Percentiles rank a stretch among this genome's conserved stretches.
These are phyloP conservation scores for Phrynosoma platyrhinos DNA, from an alignment of 2,113 vertebrate genomes.

Conservation along the genomic window DNA sequence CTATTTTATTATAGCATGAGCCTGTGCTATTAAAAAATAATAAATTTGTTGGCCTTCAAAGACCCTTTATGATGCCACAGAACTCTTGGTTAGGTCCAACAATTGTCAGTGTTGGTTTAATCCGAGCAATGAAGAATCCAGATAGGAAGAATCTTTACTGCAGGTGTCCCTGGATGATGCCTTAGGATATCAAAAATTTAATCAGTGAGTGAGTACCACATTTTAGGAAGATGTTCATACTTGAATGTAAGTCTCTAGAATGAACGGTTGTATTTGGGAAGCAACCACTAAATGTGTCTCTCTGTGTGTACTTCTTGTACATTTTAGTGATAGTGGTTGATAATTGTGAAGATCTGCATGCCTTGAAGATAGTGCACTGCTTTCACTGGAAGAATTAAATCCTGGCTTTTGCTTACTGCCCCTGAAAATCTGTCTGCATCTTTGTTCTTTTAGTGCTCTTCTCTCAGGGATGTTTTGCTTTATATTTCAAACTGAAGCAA, in stretches of 20 bases:
- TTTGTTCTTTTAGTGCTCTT: neutral
- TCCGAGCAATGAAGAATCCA: neutral
- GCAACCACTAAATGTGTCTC: neutral
- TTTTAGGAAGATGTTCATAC: neutral
- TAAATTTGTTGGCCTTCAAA: neutral
- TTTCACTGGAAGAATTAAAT: neutral
- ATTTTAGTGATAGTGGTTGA: neutral
- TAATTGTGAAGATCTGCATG: neutral
- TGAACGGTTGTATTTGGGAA: too few species aligned
- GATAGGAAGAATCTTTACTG: neutral
- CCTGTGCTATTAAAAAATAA: neutral
- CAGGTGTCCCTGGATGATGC: too few species aligned
- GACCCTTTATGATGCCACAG: neutral
- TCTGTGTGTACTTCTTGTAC: neutral
- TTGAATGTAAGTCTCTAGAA: neutral
- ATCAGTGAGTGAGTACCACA: neutral
- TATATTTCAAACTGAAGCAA: neutral
- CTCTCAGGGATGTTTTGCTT: neutral
- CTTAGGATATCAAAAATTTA: neutral
- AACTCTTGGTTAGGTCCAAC: neutral
- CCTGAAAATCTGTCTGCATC: neutral
- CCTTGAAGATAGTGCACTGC: neutral
- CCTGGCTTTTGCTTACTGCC: neutral
- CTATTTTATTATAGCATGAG: neutral
- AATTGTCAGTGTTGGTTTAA: neutral